These are phyloP conservation scores for Tauraco erythrolophus DNA, from an alignment of 2,113 vertebrate genomes.

Conservation along the genomic window DNA sequence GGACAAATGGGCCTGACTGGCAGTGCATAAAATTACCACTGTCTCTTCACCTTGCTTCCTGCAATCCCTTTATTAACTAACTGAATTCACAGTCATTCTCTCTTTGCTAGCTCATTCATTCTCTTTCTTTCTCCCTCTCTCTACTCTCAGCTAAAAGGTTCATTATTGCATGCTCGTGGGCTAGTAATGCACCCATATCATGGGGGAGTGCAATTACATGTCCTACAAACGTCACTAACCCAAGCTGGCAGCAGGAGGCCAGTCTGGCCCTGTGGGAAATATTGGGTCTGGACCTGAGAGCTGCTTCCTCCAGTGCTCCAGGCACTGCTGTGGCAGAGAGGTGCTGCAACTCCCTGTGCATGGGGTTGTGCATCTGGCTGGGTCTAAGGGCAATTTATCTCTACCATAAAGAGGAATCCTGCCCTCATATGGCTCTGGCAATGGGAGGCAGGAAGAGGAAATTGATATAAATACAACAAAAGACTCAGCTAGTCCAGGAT, in stretches of 20 bases:
- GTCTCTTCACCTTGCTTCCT: slow-evolving; percentile 64
- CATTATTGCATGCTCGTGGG: background rate
- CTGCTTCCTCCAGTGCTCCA: background rate
- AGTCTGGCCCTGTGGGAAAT: background rate
- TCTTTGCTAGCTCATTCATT: slow-evolving; percentile 35
- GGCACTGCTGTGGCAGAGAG: background rate
- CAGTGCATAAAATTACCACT: slow-evolving; percentile 72
- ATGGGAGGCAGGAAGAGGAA: background rate
- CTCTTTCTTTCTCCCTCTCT: background rate
- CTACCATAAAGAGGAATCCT: background rate
- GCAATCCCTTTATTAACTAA: slow-evolving; percentile 67
- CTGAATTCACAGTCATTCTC: slow-evolving; percentile 7
- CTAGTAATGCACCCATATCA: background rate
- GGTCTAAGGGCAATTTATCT: background rate
- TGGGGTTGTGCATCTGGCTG: background rate
- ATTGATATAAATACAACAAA: background rate
- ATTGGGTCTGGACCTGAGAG: background rate
- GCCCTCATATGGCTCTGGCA: background rate
- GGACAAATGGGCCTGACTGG: slow-evolving; percentile 61
- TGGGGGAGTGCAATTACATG: background rate
- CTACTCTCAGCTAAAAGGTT: background rate
- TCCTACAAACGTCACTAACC: background rate
- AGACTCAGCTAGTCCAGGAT: background rate
- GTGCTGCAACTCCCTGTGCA: background rate
- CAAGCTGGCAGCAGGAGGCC: background rate